Evolutionary conservation across 2,797 vertebrate genomes (phyloP).

Genomic region (Sebastes nivosus): DNA sequence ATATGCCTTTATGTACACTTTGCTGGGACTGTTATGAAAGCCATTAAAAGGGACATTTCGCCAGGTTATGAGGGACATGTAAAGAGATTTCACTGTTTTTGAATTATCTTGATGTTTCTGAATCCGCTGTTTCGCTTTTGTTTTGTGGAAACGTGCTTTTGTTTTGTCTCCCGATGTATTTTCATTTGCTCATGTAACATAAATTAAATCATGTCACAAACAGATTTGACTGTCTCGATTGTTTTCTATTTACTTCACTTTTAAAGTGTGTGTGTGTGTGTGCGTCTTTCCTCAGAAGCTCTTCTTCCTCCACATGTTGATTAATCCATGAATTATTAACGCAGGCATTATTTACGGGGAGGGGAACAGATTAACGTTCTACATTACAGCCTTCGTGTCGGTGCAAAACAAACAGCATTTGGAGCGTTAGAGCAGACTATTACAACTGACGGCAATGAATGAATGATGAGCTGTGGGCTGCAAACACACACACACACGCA

Average conservation of each 20-base stretch:
- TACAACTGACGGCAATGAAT: conserved; percentile 32
- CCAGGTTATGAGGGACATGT: conserved; percentile 12
- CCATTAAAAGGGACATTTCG: conserved; percentile 38
- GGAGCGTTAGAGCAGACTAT: conserved; percentile 7
- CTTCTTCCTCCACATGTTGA: conserved; percentile 14
- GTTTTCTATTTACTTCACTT: neutral
- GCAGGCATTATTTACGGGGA: conserved; percentile 25
- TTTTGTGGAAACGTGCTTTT: conserved; percentile 38
- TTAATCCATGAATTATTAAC: conserved; percentile 66
- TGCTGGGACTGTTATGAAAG: conserved; percentile 12
- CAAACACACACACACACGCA: neutral
- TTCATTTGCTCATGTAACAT: conserved; percentile 43
- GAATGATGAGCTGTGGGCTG: conserved; percentile 28
- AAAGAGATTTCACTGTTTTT: conserved; percentile 8
- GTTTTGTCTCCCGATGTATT: conserved; percentile 39
- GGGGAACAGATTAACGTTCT: conserved; percentile 42
- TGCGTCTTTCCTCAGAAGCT: conserved; percentile 2
- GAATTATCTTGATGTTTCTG: conserved; percentile 6
- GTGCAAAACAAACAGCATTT: conserved; percentile 37
- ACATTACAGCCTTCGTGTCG: conserved; percentile 22
- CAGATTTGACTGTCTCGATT: conserved; percentile 4
- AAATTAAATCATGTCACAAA: conserved; percentile 58
- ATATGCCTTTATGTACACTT: conserved; percentile 23
- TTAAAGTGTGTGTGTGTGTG: neutral
- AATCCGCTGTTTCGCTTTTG: conserved; percentile 28